Conservation (phyloP, 2,888 invertebrate species). For the Tiliacea aurago region DNA sequence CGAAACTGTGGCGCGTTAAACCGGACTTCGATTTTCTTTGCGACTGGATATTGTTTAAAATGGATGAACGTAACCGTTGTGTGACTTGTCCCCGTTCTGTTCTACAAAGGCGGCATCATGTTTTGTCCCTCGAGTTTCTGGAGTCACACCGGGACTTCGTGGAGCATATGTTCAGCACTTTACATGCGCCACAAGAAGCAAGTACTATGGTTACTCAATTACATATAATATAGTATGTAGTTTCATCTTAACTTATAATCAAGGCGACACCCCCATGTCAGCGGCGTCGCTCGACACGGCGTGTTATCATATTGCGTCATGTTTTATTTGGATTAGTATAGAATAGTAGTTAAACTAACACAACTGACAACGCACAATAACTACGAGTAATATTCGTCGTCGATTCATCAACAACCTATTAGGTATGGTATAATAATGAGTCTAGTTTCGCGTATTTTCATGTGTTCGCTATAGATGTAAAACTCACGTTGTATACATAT, state of each 20-base stretch:
- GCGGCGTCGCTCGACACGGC: constrained; percentile 15
- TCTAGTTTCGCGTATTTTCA: constrained; percentile 15
- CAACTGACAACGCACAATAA: too few relatives aligned
- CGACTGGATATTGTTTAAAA: not conserved
- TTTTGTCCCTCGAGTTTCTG: constrained; percentile 10
- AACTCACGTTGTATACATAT: constrained; percentile 20
- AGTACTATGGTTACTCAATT: constrained; percentile 9
- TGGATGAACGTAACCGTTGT: not conserved
- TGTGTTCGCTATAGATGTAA: constrained; percentile 20
- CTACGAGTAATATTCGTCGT: constrained; percentile 19
- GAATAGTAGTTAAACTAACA: constrained; percentile 15
- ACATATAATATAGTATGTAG: constrained; percentile 11
- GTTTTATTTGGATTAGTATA: constrained; percentile 20
- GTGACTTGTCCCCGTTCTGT: constrained; percentile 12
- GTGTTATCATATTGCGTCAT: constrained; percentile 15
- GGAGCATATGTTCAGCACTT: constrained; percentile 11
- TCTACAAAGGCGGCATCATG: constrained; percentile 10
- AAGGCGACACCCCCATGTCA: constrained; percentile 12
- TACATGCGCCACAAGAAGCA: constrained; percentile 10
- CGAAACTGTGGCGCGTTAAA: not conserved
- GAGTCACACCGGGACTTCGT: constrained; percentile 16
- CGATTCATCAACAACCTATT: constrained; percentile 17
- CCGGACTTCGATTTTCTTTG: not conserved
- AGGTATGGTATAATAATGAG: constrained; percentile 19
- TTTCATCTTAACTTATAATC: constrained; percentile 18